Evolutionary conservation across 2,888 invertebrate genomes (phyloP), one percentile per base, ranked within the genome.

Genomic region (Plebejus argus): DNA sequence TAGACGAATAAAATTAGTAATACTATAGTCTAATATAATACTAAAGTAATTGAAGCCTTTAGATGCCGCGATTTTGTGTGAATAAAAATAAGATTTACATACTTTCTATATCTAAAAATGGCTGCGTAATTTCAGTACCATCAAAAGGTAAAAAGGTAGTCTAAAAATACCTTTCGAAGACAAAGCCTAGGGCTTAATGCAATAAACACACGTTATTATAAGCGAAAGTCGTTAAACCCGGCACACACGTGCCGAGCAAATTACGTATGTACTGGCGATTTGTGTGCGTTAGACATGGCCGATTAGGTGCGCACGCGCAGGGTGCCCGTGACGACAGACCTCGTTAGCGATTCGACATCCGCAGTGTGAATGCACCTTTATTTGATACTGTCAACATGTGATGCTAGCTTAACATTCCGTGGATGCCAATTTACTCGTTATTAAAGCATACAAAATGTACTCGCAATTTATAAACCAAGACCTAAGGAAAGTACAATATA

Each of bases 261-360:
- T 77, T 77, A 77, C 77, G 56, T 71, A 77, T 71, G 56, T 45
- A 71, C 72, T 58, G 77, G 77, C 72, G 77, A 77, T 77, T 77
- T 77, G 77, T 77, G 58, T 28, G 56, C 20, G 77, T 79, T 78
- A 79, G 84, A 79, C 78, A 80, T 78, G 81, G 80, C 78, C 80
- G 78, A 81, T 82, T 81, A 79, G 45, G 23, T 53, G 74, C 56
- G 70, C 76, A 23, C 66, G 79, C 76, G 79, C 79, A 80, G 80
- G 80, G 77, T 58, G 77, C 56, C 76, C 77, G 58, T 77, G 77
- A 77, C 77, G 77, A 77, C 72, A 18, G n/a, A 56, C 39, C 56
- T 77, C 72, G 77, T 77, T 77, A 72, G 58, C 77, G 72, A 77
- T 77, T 77, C 61, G 72, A 77, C 72, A 28, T 72, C 39, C 71